Evolutionary conservation across 2,113 vertebrate species (phyloP), one percentile per base, ranked within the genome.

Genomic region (Oxyruncus cristatus): DNA sequence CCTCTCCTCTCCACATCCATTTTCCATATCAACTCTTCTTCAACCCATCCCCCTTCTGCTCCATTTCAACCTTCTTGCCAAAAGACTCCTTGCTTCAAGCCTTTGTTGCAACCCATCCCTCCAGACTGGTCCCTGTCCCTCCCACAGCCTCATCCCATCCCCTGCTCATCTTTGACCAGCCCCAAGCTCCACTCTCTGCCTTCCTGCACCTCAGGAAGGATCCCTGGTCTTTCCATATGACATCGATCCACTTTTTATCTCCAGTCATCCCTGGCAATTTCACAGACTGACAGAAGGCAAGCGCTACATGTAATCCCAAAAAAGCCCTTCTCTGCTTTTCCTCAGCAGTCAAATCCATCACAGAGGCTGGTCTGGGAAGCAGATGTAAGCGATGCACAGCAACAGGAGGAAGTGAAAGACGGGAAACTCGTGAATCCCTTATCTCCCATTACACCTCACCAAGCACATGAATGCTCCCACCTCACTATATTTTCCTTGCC

Each of bases 251-350:
- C 35, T 39, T 84, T 68, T 76, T 35, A 35, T 53, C 58, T 55
- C 75, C 46, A 73, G 27, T 74, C 61, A 65, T 42, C 63, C 28
- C 55, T 73, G 55, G 52, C 61, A 77, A 14, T 30, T 63, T 86
- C 65, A 46, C 11, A 55, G 44, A 65, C 58, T 91, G 86, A 79
- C 78, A 92, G 76, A 89, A 93, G 77, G 70, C 73, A 93, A 95
- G 20, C 4, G 0, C 49, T 71, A 39, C 28, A 11, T 4, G 9
- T 55, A 91, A 68, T 72, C 49, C 53, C 18, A 22, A 61, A 94
- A 93, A 92, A 88, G 7, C 33, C 66, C 27, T 80, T 91, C 75
- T 49, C 53, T 65, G 66, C 52, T 84, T 89, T 75, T 77, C 77
- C 78, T 89, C 62, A 77, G 65, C 68, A 91, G 61, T 56, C 73